Base-by-base conservation (phyloP, 2,888 invertebrate genomes). In the Chorisops tibialis region DNA sequence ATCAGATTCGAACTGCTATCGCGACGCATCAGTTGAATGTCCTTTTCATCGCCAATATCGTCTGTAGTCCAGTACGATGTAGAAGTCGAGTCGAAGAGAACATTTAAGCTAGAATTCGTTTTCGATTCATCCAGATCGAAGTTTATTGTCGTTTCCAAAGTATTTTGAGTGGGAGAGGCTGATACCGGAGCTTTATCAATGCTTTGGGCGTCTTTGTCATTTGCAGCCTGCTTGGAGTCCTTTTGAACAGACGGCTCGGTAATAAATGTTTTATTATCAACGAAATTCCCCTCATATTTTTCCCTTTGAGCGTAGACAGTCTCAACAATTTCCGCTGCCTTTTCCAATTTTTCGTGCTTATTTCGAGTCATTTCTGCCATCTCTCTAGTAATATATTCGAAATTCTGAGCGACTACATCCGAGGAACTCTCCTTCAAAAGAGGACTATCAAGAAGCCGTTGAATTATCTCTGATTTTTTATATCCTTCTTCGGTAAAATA, bases 231-330 rank as follows among this genome's bases (percentile, higher is more conserved):
- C 3, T 14, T n/a, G 12, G 16, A 6, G 4, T 19, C 18, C 1
- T 52, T 52, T n/a, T 6, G 50, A 50, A 50, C 18, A 1, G 18
- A 61, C 11, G 69, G 70, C 14, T 71, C 70, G 62, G 75, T 69
- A 1, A 75, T 67, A n/a, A n/a, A n/a, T n/a, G n/a, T n/a, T n/a
- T n/a, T n/a, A n/a, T n/a, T n/a, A n/a, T n/a, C n/a, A 5, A 76
- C 59, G 0, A 67, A 68, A 58, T 77, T n/a, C n/a, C n/a, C 74
- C 16, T 74, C 69, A 45, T 73, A 73, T 12, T 65, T 68, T 7
- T 74, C 74, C 7, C 70, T 72, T 37, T 76, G 70, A 0, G 68
- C 69, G 59, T 69, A 75, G 5, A 75, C 74, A 3, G 69, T 70
- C 1, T 70, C 64, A 2, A 74, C 68, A 21, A 74, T 50, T 3